These are phyloP conservation scores for Drosophila fungiperda DNA, from an alignment of 2,888 invertebrate species.

Conservation along the genomic window DNA sequence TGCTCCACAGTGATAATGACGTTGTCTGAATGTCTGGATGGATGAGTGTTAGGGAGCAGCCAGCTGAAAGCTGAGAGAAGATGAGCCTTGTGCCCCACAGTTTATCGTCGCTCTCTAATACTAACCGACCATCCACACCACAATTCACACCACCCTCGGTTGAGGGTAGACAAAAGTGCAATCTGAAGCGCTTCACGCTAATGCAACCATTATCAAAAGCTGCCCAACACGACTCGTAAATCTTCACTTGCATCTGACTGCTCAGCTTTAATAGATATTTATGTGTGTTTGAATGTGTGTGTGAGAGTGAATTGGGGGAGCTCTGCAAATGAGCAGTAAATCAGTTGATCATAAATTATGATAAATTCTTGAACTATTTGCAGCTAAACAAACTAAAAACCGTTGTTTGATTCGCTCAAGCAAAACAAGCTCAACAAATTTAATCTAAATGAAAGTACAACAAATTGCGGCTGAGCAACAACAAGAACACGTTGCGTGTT, in stretches of 20 bases:
- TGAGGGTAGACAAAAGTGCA: slow-evolving; percentile 60
- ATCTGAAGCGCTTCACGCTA: slow-evolving; percentile 69
- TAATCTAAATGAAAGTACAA: slow-evolving; percentile 47
- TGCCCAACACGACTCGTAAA: slow-evolving; percentile 63
- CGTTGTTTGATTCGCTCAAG: slow-evolving; percentile 55
- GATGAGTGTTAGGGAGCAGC: background rate
- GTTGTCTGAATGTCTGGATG: slow-evolving; percentile 33
- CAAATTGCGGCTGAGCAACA: slow-evolving; percentile 55
- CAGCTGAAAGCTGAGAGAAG: slow-evolving; percentile 14
- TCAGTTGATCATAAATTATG: slow-evolving; percentile 65
- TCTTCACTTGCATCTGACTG: slow-evolving; percentile 74
- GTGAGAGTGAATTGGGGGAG: slow-evolving; percentile 14
- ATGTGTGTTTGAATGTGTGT: slow-evolving; percentile 42
- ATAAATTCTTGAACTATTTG: slow-evolving; percentile 65
- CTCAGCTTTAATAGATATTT: slow-evolving; percentile 74
- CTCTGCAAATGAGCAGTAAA: slow-evolving; percentile 17
- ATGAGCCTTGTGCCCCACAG: slow-evolving; percentile 39
- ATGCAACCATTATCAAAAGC: slow-evolving; percentile 77
- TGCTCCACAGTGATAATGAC: slow-evolving; percentile 68
- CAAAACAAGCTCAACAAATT: slow-evolving; percentile 27
- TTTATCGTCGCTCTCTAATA: slow-evolving; percentile 53
- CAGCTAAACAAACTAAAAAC: slow-evolving; percentile 48
- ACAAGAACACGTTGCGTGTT: slow-evolving; percentile 14
- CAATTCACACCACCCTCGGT: slow-evolving; percentile 1
- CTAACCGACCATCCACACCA: slow-evolving; percentile 11